Evolutionary conservation across 2,113 vertebrate species (phyloP).

Genomic region (Urocynchramus pylzowi): DNA sequence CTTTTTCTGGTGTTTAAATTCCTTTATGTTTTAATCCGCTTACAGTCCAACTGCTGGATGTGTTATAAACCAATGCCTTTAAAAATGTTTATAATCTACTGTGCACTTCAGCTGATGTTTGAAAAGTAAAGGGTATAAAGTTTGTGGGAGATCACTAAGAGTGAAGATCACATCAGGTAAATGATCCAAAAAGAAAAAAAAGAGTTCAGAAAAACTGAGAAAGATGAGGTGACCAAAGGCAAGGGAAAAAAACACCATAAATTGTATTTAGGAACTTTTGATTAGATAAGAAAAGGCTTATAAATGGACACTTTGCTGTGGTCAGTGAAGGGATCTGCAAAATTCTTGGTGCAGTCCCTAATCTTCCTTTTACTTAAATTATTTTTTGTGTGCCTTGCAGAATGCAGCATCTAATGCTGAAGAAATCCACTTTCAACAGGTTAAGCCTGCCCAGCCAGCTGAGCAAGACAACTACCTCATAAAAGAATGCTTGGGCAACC

Average conservation of each 20-base stretch:
- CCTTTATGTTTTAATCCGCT: not conserved
- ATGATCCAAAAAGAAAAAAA: not conserved
- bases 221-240: not conserved
- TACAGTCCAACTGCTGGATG: not conserved
- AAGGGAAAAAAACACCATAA: not conserved
- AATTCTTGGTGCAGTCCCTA: not conserved
- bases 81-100: not conserved
- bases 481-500: constrained; percentile 66
- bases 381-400: not conserved
- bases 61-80: not conserved
- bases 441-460: not conserved
- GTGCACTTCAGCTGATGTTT: not conserved
- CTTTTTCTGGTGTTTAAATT: not conserved
- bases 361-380: not conserved
- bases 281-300: not conserved
- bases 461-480: not conserved
- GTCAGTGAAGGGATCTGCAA: not conserved
- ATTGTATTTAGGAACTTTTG: not conserved
- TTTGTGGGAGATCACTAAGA: not conserved
- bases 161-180: not conserved
- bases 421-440: not conserved
- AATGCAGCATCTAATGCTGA: not conserved
- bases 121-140: not conserved
- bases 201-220: not conserved
- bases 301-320: not conserved